These are phyloP conservation scores for Andrena marginata DNA, from an alignment of 2,888 invertebrate genomes.

Conservation along the genomic window DNA sequence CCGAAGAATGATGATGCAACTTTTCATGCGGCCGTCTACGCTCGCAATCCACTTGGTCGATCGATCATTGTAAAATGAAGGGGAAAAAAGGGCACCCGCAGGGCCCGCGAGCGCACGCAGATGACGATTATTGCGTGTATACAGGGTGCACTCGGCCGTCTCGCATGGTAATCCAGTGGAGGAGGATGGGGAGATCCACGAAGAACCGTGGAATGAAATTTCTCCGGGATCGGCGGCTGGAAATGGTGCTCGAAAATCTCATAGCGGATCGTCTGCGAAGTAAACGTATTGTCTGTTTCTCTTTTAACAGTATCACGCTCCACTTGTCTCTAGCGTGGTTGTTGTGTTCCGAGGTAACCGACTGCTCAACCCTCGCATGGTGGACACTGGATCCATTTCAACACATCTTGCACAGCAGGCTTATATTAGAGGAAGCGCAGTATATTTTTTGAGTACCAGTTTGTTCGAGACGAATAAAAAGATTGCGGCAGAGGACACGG, in stretches of 20 bases:
- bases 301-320: background rate
- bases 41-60: slow-evolving; percentile 27
- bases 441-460: too few relatives aligned
- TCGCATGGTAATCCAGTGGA: background rate
- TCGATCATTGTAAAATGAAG: slow-evolving; percentile 41
- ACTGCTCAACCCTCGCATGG: background rate
- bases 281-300: background rate
- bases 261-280: background rate
- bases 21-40: slow-evolving; percentile 23
- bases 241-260: slow-evolving; percentile 18
- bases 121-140: slow-evolving; percentile 17
- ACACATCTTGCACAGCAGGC: too few relatives aligned
- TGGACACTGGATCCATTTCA: too few relatives aligned
- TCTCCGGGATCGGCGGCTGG: background rate
- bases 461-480: too few relatives aligned
- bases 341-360: background rate
- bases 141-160: background rate
- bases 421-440: too few relatives aligned
- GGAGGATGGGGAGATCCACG: slow-evolving; percentile 15
- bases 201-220: slow-evolving; percentile 36
- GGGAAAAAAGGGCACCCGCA: background rate
- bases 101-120: slow-evolving; percentile 3
- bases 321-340: background rate
- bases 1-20: slow-evolving; percentile 30
- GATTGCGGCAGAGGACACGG: too few relatives aligned